Percentiles rank a stretch among this genome's conserved stretches.
Conservation (phyloP, 2,113 vertebrate genomes). For the Microcebus ravelobensis region DNA sequence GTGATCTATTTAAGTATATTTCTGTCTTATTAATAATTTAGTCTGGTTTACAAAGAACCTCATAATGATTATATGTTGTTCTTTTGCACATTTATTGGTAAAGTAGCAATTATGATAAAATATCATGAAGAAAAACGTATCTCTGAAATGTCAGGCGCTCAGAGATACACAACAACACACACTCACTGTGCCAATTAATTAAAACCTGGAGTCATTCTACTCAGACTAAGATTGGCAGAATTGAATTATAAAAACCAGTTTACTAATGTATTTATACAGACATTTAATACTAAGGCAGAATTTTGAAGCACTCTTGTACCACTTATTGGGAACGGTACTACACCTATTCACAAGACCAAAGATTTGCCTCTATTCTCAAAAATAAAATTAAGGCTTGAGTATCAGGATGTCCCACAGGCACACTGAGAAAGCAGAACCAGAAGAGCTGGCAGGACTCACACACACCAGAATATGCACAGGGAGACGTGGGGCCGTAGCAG, state of each 20-base stretch:
- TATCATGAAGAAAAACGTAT: not conserved
- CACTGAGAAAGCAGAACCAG: not conserved
- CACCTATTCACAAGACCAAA: not conserved
- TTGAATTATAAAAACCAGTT: not conserved
- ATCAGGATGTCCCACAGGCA: not conserved
- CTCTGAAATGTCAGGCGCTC: not conserved
- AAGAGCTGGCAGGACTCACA: not conserved
- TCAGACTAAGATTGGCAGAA: not conserved
- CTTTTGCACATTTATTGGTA: not conserved
- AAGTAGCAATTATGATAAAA: not conserved
- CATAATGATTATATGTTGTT: not conserved
- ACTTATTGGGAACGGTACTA: not conserved
- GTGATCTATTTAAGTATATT: not conserved
- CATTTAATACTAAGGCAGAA: not conserved
- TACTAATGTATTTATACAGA: not conserved
- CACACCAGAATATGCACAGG: fast-evolving
- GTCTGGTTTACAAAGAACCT: not conserved
- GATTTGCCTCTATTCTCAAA: not conserved
- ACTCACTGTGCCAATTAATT: not conserved
- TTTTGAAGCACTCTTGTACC: not conserved
- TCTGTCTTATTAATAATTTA: not conserved
- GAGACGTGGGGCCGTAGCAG: not conserved
- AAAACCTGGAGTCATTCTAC: not conserved
- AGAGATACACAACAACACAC: not conserved
- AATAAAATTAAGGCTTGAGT: not conserved